Percentiles rank a stretch among this genome's conserved stretches.
These are phyloP conservation scores for Blera fallax DNA, from an alignment of 2,888 invertebrate species.

Conservation along the genomic window DNA sequence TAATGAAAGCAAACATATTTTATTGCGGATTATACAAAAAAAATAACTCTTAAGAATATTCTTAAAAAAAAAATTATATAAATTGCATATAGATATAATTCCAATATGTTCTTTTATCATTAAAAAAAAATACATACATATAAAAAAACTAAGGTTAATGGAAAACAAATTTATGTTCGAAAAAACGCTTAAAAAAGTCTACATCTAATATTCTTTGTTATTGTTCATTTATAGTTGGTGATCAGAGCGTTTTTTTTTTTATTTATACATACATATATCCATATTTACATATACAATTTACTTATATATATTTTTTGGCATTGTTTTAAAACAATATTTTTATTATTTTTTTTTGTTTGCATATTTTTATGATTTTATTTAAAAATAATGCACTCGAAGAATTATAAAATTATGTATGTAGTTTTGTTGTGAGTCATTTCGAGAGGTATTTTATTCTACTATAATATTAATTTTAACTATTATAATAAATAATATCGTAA, in stretches of 20 bases:
- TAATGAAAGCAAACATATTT: conserved; percentile 13
- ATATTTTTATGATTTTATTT: conserved; percentile 42
- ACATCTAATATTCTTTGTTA: conserved; percentile 32
- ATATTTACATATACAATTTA: conserved; percentile 10
- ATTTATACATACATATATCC: not conserved
- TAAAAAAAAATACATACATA: not conserved
- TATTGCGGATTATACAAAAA: not conserved
- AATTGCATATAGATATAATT: conserved; percentile 15
- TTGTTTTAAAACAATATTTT: conserved; percentile 10
- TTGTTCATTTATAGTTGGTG: conserved; percentile 46
- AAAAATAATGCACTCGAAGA: conserved; percentile 25
- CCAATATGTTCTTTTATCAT: conserved; percentile 17
- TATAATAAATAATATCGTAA: conserved; percentile 31
- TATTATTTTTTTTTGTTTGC: conserved; percentile 11
- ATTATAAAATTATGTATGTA: conserved; percentile 28
- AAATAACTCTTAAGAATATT: not conserved
- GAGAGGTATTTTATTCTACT: conserved; percentile 42
- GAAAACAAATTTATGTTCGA: conserved; percentile 17
- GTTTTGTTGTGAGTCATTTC: conserved; percentile 57
- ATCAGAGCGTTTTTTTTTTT: conserved; percentile 37
- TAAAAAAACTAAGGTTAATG: not conserved
- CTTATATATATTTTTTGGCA: conserved; percentile 3
- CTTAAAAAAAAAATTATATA: not conserved
- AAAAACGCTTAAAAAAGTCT: conserved; percentile 46
- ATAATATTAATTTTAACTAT: conserved; percentile 22